These are phyloP conservation scores for Spilarctia lutea DNA, from an alignment of 2,888 invertebrate genomes.

Conservation along the genomic window DNA sequence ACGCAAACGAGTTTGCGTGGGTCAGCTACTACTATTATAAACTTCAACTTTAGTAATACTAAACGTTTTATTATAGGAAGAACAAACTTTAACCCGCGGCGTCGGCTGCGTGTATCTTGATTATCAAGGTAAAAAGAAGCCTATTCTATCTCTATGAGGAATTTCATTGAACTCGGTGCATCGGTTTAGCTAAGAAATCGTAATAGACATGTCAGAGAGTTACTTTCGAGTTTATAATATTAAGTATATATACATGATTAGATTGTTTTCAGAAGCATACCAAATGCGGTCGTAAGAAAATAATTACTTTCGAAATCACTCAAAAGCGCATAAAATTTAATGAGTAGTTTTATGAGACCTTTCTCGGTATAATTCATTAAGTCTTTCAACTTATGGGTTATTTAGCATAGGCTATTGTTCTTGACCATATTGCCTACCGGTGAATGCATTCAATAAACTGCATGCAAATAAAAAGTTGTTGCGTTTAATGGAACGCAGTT, in stretches of 20 bases:
- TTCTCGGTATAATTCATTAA: constrained; percentile 32
- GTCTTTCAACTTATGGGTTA: constrained; percentile 21
- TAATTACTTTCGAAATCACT: constrained; percentile 39
- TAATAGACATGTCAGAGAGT: too few relatives aligned
- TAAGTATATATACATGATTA: neutral
- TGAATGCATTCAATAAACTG: constrained; percentile 12
- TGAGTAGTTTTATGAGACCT: constrained; percentile 35
- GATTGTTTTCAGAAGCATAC: constrained; percentile 11
- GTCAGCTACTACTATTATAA: too few relatives aligned
- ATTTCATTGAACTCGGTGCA: too few relatives aligned
- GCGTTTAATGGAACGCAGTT: constrained; percentile 2
- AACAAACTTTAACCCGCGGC: too few relatives aligned
- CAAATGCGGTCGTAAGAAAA: constrained; percentile 28
- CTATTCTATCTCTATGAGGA: too few relatives aligned
- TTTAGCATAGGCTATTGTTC: constrained; percentile 25
- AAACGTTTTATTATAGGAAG: too few relatives aligned
- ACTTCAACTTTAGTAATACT: too few relatives aligned
- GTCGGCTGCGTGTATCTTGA: too few relatives aligned
- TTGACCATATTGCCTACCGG: constrained; percentile 14
- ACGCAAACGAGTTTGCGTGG: too few relatives aligned
- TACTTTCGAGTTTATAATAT: neutral
- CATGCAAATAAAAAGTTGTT: constrained; percentile 9
- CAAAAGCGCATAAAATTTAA: constrained; percentile 39
- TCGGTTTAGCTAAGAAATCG: too few relatives aligned
- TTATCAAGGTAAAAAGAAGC: neutral